A percentile compares a stretch with the other conserved stretches of the same genome.
phyloP scores from a whole-genome alignment of 2,113 vertebrate genomes.

The Colius striatus region DNA sequence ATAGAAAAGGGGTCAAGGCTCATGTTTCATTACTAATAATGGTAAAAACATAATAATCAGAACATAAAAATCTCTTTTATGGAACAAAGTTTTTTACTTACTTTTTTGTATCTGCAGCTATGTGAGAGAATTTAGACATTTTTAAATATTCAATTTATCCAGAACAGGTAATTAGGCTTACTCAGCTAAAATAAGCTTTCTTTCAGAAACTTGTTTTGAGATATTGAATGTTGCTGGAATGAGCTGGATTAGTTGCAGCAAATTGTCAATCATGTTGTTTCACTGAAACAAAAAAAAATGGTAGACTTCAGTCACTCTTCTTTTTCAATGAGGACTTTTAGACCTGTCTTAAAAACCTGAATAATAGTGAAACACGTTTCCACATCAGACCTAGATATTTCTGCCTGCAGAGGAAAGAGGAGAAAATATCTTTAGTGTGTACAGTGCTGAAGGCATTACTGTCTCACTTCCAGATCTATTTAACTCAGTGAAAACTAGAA shows the following conservation, averaged over 20 bases:
- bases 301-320: background rate
- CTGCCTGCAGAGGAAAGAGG: background rate
- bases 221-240: background rate
- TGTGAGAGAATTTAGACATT: background rate
- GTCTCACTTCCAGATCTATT: background rate
- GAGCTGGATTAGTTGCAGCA: constrained; percentile 23
- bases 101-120: background rate
- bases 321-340: background rate
- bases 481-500: background rate
- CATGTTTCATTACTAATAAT: background rate
- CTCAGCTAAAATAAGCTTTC: constrained; percentile 1
- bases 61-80: background rate
- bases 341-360: background rate
- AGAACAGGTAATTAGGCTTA: background rate
- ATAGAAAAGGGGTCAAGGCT: background rate
- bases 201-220: constrained; percentile 40
- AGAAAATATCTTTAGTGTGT: background rate
- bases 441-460: background rate
- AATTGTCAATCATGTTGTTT: constrained; percentile 22
- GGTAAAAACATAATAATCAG: background rate
- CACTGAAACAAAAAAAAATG: constrained; percentile 22
- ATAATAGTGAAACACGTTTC: background rate
- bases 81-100: background rate
- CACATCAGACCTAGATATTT: background rate
- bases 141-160: background rate